phyloP scores from a whole-genome alignment of 2,888 invertebrate genomes.

The Drosophila histrio region DNA sequence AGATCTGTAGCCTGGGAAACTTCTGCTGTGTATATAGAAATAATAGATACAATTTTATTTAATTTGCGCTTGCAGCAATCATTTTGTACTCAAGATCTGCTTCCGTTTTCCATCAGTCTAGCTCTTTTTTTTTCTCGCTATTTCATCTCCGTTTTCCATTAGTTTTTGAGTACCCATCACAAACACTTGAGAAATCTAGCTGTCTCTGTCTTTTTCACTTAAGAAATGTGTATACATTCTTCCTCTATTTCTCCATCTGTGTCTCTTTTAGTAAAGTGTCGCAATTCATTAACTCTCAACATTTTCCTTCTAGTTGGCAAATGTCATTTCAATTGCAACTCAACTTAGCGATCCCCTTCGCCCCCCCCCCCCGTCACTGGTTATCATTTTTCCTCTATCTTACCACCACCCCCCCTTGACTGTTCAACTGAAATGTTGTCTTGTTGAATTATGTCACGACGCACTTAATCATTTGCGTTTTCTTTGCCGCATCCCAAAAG shows the following conservation, averaged over 20 bases:
- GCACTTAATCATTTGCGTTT: constrained; percentile 78
- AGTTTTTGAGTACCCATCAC: background rate
- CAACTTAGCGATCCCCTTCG: background rate
- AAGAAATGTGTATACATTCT: background rate
- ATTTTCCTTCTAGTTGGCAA: constrained; percentile 31
- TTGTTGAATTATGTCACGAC: constrained; percentile 72
- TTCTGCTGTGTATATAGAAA: no score
- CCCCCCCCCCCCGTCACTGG: constrained; percentile 20
- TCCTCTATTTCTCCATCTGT: background rate
- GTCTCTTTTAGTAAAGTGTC: constrained; percentile 15
- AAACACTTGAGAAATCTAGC: background rate
- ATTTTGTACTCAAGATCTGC: background rate
- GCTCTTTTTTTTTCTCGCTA: background rate
- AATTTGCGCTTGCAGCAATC: no score
- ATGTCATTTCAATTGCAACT: constrained; percentile 66
- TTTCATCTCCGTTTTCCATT: constrained; percentile 1
- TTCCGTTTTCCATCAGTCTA: background rate
- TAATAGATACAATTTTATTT: no score
- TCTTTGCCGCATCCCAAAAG: constrained; percentile 69
- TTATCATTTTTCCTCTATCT: background rate
- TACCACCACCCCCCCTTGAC: background rate
- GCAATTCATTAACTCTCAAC: constrained; percentile 40
- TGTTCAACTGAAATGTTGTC: constrained; percentile 59
- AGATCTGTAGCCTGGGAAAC: no score
- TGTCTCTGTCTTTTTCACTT: background rate